Base-by-base conservation (phyloP, 2,888 invertebrate species). In the Autographa gamma region DNA sequence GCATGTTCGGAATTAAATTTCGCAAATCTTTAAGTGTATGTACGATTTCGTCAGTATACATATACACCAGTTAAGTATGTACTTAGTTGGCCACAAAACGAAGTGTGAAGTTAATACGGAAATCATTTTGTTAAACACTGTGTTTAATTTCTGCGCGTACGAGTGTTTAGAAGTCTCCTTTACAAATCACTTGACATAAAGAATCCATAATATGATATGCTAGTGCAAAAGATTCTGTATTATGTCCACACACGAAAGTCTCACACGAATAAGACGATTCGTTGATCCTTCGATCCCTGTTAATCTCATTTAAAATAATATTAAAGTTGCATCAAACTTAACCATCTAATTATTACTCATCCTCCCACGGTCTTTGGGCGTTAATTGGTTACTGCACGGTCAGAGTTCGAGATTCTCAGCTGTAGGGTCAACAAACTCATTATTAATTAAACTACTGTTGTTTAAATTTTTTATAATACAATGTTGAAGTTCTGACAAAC, bases 401-500 rank as follows among this genome's bases (percentile, higher is more conserved):
- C 16, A 48, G 48, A 2, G 48, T 48, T n/a, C 7, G n/a, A 48
- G n/a, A n/a, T n/a, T 48, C 48, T 6, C 48, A 48, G 48, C 48
- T 48, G 48, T 48, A 4, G n/a, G n/a, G n/a, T 48, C 48, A 48
- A 48, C n/a, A 48, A 48, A 48, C 48, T 6, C n/a, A 48, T n/a
- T 48, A 48, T 48, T 48, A 48, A 48, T n/a, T n/a, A 48, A 48
- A n/a, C n/a, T 48, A 43, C 43, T n/a, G 48, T n/a, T n/a, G 38
- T 38, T n/a, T 48, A 5, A 48, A n/a, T 0, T 0, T 43, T 43
- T 43, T 43, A 48, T 7, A 4, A n/a, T 7, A 7, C 48, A 0
- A 16, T 43, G 4, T 43, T 43, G 3, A 11, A 11, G 38, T 25
- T 25, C 25, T 25, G 25, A 25, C 25, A 25, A 25, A 25, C 25